Conservation (phyloP, 2,797 vertebrate species). For the Iguana delicatissima region DNA sequence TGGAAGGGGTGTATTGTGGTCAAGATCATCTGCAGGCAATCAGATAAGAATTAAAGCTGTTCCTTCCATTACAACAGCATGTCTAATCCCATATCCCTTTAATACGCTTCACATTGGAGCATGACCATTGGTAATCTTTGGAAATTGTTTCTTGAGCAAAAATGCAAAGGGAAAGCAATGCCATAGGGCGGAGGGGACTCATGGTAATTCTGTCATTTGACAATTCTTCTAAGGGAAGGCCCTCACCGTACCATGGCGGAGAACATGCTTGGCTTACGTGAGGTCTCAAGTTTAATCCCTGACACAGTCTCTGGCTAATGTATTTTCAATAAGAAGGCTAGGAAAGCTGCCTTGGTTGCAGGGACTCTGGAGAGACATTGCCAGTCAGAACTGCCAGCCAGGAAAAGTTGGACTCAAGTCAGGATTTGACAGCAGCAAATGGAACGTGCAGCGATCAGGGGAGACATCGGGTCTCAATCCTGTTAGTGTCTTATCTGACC, state of each 20-base stretch:
- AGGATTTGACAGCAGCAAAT: too few relatives aligned
- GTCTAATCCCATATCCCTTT: conserved; percentile 74
- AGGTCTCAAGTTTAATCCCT: background rate
- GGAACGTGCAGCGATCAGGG: too few relatives aligned
- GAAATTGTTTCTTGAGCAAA: conserved; percentile 56
- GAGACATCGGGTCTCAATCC: too few relatives aligned
- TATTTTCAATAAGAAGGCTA: too few relatives aligned
- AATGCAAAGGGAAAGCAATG: conserved; percentile 17
- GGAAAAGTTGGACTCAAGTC: background rate
- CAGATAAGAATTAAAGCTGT: conserved; percentile 69
- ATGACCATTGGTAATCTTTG: conserved; percentile 57
- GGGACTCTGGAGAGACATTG: background rate
- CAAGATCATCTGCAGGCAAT: conserved; percentile 71
- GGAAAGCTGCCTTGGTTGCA: background rate
- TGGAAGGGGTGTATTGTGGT: conserved; percentile 57
- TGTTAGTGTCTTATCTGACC: background rate
- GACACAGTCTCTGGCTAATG: background rate
- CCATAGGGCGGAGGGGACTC: background rate
- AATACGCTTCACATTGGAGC: conserved; percentile 68
- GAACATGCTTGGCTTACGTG: background rate
- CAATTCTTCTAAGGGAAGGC: background rate
- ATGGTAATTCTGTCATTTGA: background rate
- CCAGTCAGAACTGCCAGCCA: background rate
- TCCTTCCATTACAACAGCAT: conserved; percentile 60
- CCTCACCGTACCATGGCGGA: background rate